Conservation (phyloP, 1,140 invertebrate species). For the Carposina sasakii region DNA sequence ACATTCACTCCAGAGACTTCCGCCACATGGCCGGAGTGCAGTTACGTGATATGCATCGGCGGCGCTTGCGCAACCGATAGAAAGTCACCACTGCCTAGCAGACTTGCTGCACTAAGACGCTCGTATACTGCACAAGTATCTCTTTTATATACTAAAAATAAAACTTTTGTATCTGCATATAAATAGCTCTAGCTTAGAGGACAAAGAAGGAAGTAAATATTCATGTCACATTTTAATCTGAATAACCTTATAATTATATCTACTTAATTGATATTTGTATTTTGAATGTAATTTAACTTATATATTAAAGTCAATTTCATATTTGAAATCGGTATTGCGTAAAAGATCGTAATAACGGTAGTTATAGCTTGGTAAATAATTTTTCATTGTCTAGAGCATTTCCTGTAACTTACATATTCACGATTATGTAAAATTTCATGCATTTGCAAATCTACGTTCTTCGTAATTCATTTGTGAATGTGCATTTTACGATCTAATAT, state of each 20-base stretch:
- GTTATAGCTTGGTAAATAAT: slow-evolving; percentile 51
- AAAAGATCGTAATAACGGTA: slow-evolving; percentile 41
- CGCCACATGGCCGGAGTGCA: slow-evolving; percentile 54
- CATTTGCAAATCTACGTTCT: too few relatives aligned
- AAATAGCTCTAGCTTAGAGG: not conserved
- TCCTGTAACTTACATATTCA: slow-evolving; percentile 42
- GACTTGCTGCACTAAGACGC: slow-evolving; percentile 56
- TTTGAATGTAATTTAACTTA: too few relatives aligned
- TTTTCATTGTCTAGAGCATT: slow-evolving; percentile 71
- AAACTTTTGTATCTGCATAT: slow-evolving; percentile 12
- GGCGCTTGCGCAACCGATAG: slow-evolving; percentile 60
- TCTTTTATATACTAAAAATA: slow-evolving; percentile 43
- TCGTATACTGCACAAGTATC: slow-evolving; percentile 44
- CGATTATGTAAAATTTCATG: slow-evolving; percentile 45
- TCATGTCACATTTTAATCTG: too few relatives aligned
- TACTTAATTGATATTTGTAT: too few relatives aligned
- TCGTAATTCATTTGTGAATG: too few relatives aligned
- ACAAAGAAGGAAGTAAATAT: too few relatives aligned
- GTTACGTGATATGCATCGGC: slow-evolving; percentile 66
- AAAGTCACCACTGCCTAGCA: slow-evolving; percentile 50
- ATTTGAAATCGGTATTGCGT: slow-evolving; percentile 49
- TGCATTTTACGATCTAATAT: too few relatives aligned
- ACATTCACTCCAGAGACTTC: slow-evolving; percentile 61
- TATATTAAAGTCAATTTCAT: too few relatives aligned
- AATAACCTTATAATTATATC: too few relatives aligned